Conservation (phyloP, 1,140 invertebrate genomes). For the Tachypleus tridentatus region DNA sequence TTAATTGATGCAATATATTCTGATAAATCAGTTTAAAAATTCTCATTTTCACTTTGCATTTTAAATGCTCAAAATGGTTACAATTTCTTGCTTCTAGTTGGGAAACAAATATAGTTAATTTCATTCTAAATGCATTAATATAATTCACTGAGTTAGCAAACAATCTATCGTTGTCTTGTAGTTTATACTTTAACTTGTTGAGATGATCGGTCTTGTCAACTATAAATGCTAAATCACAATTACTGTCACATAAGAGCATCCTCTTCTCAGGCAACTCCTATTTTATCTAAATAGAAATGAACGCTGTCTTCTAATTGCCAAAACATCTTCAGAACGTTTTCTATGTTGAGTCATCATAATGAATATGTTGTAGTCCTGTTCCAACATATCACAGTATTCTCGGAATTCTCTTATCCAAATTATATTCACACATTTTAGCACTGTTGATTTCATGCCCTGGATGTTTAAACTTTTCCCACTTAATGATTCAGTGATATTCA, state of each 20-base stretch:
- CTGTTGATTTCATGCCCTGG: too few relatives aligned
- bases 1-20: neutral
- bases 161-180: too few relatives aligned
- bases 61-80: neutral
- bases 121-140: conserved; percentile 3
- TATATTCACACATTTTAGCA: too few relatives aligned
- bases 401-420: neutral
- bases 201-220: neutral
- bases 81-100: neutral
- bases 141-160: too few relatives aligned
- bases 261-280: neutral
- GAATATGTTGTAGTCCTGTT: neutral
- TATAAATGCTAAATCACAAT: neutral
- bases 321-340: neutral
- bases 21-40: neutral
- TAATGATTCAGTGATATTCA: too few relatives aligned
- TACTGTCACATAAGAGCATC: neutral
- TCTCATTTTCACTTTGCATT: conserved; percentile 1
- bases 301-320: neutral
- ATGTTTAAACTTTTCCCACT: too few relatives aligned
- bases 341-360: neutral
- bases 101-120: neutral
- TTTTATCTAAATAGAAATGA: too few relatives aligned
- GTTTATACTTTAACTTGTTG: neutral
- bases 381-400: neutral